Conservation (phyloP, 2,888 invertebrate species). For the Anagyrus pseudococci region DNA sequence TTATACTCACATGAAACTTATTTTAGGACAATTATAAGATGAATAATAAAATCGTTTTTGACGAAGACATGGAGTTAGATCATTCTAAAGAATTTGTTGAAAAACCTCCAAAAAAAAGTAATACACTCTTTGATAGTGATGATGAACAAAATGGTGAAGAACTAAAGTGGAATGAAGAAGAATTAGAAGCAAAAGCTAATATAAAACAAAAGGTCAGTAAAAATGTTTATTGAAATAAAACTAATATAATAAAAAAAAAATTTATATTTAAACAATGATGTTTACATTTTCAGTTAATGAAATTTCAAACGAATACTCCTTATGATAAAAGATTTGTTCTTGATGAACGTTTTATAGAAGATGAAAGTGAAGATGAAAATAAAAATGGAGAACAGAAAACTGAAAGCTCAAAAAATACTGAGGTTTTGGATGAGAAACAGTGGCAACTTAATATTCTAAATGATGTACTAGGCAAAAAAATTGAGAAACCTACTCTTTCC, state of each 20-base stretch:
- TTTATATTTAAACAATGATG: neutral
- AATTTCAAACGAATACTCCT: neutral
- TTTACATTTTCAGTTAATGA: neutral
- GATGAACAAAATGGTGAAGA: constrained; percentile 58
- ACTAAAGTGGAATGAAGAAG: constrained; percentile 58
- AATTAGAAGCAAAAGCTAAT: constrained; percentile 67
- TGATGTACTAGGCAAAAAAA: neutral
- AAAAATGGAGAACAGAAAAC: neutral
- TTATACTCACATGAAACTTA: constrained; percentile 3
- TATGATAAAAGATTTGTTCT: constrained; percentile 3
- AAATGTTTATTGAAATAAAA: neutral
- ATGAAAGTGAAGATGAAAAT: neutral
- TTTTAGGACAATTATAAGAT: constrained; percentile 39
- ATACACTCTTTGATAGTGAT: constrained; percentile 59
- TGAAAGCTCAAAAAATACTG: neutral
- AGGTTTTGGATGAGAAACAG: neutral
- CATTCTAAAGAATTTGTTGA: constrained; percentile 71
- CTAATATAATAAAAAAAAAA: neutral
- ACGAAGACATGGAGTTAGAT: constrained; percentile 68
- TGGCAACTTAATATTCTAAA: neutral
- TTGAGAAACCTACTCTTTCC: neutral
- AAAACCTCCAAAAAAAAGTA: constrained; percentile 36
- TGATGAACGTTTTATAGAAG: neutral
- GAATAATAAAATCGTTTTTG: constrained; percentile 46
- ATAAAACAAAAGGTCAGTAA: constrained; percentile 70